phyloP scores from a whole-genome alignment of 1,140 invertebrate genomes.

The Aphidius ervi region DNA sequence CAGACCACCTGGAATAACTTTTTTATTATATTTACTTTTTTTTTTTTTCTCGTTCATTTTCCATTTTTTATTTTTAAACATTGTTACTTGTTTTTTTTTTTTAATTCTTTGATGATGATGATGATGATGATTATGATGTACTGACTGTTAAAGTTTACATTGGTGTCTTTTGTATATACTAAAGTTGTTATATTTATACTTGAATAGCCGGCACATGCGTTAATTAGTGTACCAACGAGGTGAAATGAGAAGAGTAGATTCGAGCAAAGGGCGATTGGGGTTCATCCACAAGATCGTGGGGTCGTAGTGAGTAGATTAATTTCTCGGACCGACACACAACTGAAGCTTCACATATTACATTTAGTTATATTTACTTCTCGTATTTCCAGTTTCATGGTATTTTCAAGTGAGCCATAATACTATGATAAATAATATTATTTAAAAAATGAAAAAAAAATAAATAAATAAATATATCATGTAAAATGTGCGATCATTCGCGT shows the following conservation, averaged over 20 bases:
- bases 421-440: no score
- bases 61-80: no score
- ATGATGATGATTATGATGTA: no score
- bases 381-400: conserved; percentile 32
- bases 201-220: conserved; percentile 18
- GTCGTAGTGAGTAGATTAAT: conserved; percentile 32
- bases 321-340: conserved; percentile 16
- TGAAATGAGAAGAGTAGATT: conserved; percentile 17
- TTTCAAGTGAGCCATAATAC: conserved; percentile 23
- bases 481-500: conserved; percentile 34
- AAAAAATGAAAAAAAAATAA: no score
- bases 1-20: no score
- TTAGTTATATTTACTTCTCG: conserved; percentile 6
- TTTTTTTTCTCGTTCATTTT: no score
- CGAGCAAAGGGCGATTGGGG: conserved; percentile 7
- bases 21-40: no score
- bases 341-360: conserved; percentile 12
- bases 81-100: no score
- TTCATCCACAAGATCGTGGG: conserved; percentile 5
- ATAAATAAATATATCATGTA: conserved; percentile 14
- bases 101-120: no score
- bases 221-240: conserved; percentile 31
- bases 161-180: conserved; percentile 22
- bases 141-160: no score
- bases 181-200: conserved; percentile 17